A percentile compares a stretch with the other conserved stretches of the same genome.
Evolutionary conservation across 2,797 vertebrate species (phyloP).

Genomic region (Oreochromis grahami): DNA sequence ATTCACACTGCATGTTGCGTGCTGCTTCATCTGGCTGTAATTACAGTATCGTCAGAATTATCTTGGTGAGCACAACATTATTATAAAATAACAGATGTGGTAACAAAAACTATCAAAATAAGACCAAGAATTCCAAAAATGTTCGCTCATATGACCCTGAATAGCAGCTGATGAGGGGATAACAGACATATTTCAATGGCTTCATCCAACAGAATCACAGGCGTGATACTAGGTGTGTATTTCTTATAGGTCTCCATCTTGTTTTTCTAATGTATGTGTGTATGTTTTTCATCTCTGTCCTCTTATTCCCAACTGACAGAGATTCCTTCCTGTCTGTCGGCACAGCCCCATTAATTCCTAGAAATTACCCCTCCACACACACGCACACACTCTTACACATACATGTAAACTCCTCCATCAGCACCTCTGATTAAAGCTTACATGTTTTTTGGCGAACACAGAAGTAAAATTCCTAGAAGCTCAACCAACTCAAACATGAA

Average conservation of each 20-base stretch:
- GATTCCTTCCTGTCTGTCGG: conserved; percentile 43
- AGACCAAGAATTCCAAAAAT: neutral
- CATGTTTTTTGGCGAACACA: neutral
- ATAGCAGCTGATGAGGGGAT: neutral
- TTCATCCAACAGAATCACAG: neutral
- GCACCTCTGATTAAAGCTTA: conserved; percentile 36
- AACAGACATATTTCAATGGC: neutral
- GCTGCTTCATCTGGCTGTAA: neutral
- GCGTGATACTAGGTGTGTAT: neutral
- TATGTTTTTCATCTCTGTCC: neutral
- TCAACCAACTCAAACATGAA: conserved; percentile 15
- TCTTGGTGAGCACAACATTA: neutral
- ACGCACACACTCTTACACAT: neutral
- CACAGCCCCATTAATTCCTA: conserved; percentile 33
- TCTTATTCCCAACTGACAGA: neutral
- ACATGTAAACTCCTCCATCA: conserved; percentile 27
- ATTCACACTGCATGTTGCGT: neutral
- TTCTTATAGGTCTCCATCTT: neutral
- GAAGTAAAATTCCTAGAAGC: conserved; percentile 13
- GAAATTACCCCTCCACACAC: neutral
- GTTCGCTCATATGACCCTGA: neutral
- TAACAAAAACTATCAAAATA: neutral
- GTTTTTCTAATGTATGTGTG: neutral
- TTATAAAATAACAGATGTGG: neutral
- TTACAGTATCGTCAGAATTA: neutral